Percentiles rank a stretch among this genome's conserved stretches.
Evolutionary conservation across 2,797 vertebrate genomes (phyloP).

Genomic region (Manis javanica): DNA sequence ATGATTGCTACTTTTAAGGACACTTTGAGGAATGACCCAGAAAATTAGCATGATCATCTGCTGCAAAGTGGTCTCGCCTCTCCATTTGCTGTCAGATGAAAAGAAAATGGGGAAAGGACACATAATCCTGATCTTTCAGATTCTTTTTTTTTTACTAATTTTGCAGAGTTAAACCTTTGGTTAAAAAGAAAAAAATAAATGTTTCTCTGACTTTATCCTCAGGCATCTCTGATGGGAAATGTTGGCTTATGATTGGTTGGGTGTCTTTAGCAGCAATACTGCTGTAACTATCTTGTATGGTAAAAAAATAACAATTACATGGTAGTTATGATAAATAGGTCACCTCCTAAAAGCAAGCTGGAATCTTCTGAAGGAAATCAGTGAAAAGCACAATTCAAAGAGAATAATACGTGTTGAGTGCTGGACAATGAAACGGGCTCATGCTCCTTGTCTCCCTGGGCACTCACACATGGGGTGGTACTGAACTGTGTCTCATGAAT

Average conservation of each 20-base stretch:
- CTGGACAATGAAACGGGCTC: background rate
- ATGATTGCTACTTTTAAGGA: background rate
- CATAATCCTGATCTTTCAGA: background rate
- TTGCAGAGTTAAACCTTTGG: background rate
- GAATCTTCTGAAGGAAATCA: background rate
- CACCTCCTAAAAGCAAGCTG: background rate
- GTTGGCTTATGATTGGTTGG: background rate
- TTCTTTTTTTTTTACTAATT: background rate
- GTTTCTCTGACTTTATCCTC: background rate
- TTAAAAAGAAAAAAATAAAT: background rate
- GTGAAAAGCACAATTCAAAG: background rate
- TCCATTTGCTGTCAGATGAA: constrained; percentile 35
- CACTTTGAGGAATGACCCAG: background rate
- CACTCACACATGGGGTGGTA: background rate
- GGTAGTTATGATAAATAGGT: background rate
- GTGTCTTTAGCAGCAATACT: background rate
- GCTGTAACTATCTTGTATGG: background rate
- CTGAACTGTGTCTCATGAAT: background rate
- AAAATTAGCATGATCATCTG: constrained; percentile 26
- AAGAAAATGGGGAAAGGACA: background rate
- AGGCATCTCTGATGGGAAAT: background rate
- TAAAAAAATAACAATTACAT: background rate
- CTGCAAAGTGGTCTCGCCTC: background rate
- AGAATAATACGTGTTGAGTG: background rate
- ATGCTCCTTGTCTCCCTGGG: background rate